Conservation (phyloP, 2,888 invertebrate species). For the Polymixis flavicincta region DNA sequence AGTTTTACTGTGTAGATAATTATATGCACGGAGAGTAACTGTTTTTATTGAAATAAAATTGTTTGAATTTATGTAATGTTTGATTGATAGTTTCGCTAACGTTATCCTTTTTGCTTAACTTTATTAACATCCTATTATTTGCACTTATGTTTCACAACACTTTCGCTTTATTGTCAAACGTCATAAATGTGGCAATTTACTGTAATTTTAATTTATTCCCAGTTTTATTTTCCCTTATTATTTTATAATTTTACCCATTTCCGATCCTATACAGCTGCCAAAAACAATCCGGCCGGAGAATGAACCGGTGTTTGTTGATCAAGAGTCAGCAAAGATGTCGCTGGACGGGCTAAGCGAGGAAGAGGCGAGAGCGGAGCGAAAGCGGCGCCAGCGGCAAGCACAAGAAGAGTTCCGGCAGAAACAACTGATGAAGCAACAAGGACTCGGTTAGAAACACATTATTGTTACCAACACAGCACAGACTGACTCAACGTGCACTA, state of each 20-base stretch:
- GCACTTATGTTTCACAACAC: neutral
- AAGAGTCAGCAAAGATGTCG: slow-evolving; percentile 65
- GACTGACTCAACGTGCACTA: neutral
- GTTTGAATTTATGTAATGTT: slow-evolving; percentile 80
- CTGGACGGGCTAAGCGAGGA: slow-evolving; percentile 75
- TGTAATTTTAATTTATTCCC: neutral
- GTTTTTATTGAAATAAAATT: slow-evolving; percentile 85
- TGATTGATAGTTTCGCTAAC: slow-evolving; percentile 73
- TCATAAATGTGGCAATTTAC: neutral
- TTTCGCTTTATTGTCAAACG: neutral
- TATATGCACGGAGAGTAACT: slow-evolving; percentile 64
- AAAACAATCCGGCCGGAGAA: slow-evolving; percentile 24
- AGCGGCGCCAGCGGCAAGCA: slow-evolving; percentile 83
- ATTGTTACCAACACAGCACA: slow-evolving; percentile 21
- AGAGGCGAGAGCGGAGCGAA: slow-evolving; percentile 85
- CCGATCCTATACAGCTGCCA: slow-evolving; percentile 13
- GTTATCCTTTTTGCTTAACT: slow-evolving; percentile 46
- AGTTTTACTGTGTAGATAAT: slow-evolving; percentile 66
- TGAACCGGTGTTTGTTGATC: slow-evolving; percentile 51
- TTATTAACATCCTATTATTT: neutral
- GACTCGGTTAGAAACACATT: slow-evolving; percentile 75
- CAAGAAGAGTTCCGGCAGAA: slow-evolving; percentile 87
- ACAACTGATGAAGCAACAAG: slow-evolving; percentile 78
- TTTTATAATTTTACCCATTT: slow-evolving; percentile 35
- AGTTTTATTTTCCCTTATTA: neutral